Percentiles rank a stretch among this genome's conserved stretches.
phyloP scores from a whole-genome alignment of 2,888 invertebrate genomes.

The Cheilosia scutellata region DNA sequence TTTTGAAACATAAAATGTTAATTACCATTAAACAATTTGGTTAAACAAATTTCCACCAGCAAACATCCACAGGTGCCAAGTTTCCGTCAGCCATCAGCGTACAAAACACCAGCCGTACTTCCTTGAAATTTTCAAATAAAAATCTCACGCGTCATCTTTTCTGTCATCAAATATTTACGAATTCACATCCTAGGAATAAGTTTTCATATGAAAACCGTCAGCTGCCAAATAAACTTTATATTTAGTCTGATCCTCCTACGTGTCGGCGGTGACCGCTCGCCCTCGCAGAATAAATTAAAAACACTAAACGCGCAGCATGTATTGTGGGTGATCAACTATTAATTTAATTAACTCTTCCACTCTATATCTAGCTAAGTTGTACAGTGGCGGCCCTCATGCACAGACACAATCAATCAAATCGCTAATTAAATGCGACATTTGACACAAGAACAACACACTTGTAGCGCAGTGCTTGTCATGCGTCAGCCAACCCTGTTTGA shows the following conservation, averaged over 20 bases:
- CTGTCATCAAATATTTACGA: neutral
- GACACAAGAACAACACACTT: constrained; percentile 46
- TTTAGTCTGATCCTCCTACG: constrained; percentile 43
- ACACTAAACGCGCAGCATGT: neutral
- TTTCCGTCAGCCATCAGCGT: neutral
- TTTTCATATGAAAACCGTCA: constrained; percentile 8
- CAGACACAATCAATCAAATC: constrained; percentile 36
- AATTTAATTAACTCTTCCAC: constrained; percentile 27
- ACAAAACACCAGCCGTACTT: neutral
- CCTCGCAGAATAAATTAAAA: constrained; percentile 1
- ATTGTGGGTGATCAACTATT: constrained; percentile 17
- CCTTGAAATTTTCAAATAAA: neutral
- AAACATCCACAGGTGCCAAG: constrained; percentile 5
- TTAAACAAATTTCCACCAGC: neutral
- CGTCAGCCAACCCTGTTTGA: constrained; percentile 5
- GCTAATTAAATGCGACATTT: constrained; percentile 51
- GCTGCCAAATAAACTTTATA: constrained; percentile 48
- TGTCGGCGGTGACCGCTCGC: neutral
- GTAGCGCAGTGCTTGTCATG: neutral
- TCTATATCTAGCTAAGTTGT: neutral
- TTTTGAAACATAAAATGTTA: neutral
- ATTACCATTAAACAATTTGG: neutral
- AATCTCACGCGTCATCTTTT: neutral
- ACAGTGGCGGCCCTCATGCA: constrained; percentile 36
- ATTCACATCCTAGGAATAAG: neutral